Evolutionary conservation across 1,140 invertebrate genomes (phyloP).

Genomic region (Portunus trituberculatus): DNA sequence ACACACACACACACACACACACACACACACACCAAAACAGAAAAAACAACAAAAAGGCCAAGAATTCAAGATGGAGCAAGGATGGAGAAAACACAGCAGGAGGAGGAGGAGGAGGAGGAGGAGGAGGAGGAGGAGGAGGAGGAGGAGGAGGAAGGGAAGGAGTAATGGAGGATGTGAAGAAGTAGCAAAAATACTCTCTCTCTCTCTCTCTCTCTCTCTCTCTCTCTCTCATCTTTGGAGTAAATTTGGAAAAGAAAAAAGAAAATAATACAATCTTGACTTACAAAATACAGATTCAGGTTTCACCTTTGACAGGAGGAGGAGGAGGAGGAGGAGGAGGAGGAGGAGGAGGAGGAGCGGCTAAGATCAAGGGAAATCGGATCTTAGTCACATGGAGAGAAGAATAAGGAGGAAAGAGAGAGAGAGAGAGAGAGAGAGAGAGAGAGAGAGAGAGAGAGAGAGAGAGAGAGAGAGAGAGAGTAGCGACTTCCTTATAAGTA

Average conservation of each 20-base stretch:
- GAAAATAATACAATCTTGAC: too few species aligned
- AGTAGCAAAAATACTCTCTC: too few species aligned
- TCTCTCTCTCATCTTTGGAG: too few species aligned
- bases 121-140: slow-evolving; percentile 15
- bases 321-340: slow-evolving; percentile 28
- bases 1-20: too few species aligned
- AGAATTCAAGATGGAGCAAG: too few species aligned
- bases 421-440: slow-evolving; percentile 38
- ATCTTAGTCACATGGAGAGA: too few species aligned
- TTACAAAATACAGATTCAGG: neutral
- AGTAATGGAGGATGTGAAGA: neutral
- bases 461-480: neutral
- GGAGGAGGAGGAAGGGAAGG: slow-evolving; percentile 13
- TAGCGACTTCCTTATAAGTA: too few species aligned
- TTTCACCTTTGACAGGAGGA: neutral
- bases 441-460: slow-evolving; percentile 39
- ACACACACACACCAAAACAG: too few species aligned
- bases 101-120: slow-evolving; percentile 15
- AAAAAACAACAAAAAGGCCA: too few species aligned
- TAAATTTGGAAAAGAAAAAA: too few species aligned
- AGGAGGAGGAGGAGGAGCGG: slow-evolving; percentile 36
- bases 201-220: too few species aligned
- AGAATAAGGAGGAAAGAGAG: neutral
- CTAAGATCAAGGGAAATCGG: neutral
- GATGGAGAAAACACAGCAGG: neutral